phyloP scores from a whole-genome alignment of 2,797 vertebrate genomes.

The Lepus townsendii region DNA sequence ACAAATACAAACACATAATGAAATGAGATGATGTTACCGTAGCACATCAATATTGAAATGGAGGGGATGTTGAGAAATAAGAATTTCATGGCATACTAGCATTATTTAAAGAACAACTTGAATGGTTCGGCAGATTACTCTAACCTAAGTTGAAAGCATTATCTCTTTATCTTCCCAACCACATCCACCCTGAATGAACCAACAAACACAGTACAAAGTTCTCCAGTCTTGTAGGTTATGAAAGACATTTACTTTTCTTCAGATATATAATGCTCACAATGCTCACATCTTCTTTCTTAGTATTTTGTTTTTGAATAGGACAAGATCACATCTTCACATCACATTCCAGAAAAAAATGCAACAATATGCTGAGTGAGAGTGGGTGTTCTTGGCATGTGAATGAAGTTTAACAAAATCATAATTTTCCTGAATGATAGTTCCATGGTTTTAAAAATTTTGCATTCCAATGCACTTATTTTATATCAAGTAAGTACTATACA shows the following conservation, averaged over 20 bases:
- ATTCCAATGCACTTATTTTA: not conserved
- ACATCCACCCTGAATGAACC: too few species aligned
- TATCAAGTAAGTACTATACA: not conserved
- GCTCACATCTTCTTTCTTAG: not conserved
- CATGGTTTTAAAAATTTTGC: not conserved
- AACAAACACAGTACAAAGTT: not conserved
- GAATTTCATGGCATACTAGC: not conserved
- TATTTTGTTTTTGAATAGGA: not conserved
- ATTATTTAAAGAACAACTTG: not conserved
- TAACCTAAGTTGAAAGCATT: not conserved
- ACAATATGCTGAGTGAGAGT: not conserved
- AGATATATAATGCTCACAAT: not conserved
- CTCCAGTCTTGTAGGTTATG: not conserved
- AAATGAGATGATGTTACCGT: not conserved
- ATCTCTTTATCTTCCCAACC: not conserved
- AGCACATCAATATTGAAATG: not conserved
- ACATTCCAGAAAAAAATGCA: not conserved
- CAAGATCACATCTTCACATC: not conserved
- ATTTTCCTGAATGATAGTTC: not conserved
- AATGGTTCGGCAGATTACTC: not conserved
- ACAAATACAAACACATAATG: too few species aligned
- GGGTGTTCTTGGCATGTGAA: not conserved
- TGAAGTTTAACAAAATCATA: not conserved
- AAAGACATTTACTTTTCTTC: not conserved
- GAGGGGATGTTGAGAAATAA: not conserved